phyloP scores from a whole-genome alignment of 92 coral and sea anemone genomes.

The Phymanthus crucifer region DNA sequence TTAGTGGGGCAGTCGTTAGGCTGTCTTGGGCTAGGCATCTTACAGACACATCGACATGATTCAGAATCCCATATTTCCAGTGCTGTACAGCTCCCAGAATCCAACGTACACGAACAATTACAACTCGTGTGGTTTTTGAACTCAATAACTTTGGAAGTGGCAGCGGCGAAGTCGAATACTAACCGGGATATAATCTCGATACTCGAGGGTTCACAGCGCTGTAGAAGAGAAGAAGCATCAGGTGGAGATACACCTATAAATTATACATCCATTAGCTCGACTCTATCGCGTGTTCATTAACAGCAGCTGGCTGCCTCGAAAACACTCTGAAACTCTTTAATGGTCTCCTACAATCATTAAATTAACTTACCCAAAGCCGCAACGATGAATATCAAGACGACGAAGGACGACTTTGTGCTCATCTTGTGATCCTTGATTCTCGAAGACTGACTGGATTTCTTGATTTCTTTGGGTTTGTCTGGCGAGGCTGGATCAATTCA shows the following conservation, averaged over 20 bases:
- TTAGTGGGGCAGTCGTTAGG: constrained; percentile 30
- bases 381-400: background rate
- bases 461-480: too few species aligned
- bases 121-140: constrained; percentile 48
- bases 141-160: background rate
- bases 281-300: too few species aligned
- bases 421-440: background rate
- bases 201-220: constrained; percentile 32
- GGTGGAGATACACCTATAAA: too few species aligned
- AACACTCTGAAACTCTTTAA: background rate
- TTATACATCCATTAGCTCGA: too few species aligned
- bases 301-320: background rate
- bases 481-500: too few species aligned
- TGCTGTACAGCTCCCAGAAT: constrained; percentile 40
- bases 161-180: background rate
- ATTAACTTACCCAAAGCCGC: background rate
- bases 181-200: background rate
- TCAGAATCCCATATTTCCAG: constrained; percentile 33
- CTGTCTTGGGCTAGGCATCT: constrained; percentile 15
- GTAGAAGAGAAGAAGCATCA: too few species aligned
- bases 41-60: constrained; percentile 35
- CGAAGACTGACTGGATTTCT: too few species aligned
- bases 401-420: background rate
- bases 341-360: background rate
- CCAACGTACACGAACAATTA: constrained; percentile 40